A percentile compares a stretch with the other conserved stretches of the same genome.
These are phyloP conservation scores for Ips typographus DNA, from an alignment of 1,140 invertebrate genomes.

Conservation along the genomic window DNA sequence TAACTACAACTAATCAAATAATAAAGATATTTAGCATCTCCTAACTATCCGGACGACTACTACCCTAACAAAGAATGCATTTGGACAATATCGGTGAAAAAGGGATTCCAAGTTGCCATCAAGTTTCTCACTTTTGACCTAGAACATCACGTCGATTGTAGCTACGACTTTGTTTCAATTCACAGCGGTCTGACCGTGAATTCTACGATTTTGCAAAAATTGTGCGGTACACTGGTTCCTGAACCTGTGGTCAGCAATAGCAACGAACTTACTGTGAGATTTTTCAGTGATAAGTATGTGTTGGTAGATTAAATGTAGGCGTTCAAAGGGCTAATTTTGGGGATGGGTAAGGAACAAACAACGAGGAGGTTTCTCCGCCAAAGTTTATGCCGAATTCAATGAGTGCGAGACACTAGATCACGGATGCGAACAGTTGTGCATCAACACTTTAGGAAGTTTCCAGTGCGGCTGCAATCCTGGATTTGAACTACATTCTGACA, in stretches of 20 bases:
- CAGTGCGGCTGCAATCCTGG: slow-evolving; percentile 93
- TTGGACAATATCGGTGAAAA: slow-evolving; percentile 90
- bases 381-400: slow-evolving; percentile 94
- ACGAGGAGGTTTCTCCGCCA: slow-evolving; percentile 92
- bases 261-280: slow-evolving; percentile 90
- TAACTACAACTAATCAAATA: slow-evolving; percentile 60
- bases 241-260: slow-evolving; percentile 81
- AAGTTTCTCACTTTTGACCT: slow-evolving; percentile 85
- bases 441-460: slow-evolving; percentile 93
- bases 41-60: slow-evolving; percentile 97
- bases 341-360: slow-evolving; percentile 55
- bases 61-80: slow-evolving; percentile 93
- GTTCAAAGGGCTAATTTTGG: too few relatives aligned
- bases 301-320: too few relatives aligned
- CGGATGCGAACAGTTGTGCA: slow-evolving; percentile 94
- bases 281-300: slow-evolving; percentile 90
- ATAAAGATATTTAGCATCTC: slow-evolving; percentile 85
- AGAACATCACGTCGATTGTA: slow-evolving; percentile 96
- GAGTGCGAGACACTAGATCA: slow-evolving; percentile 86
- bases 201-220: slow-evolving; percentile 82
- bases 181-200: slow-evolving; percentile 75
- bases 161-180: slow-evolving; percentile 94
- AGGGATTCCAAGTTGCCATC: slow-evolving; percentile 79
- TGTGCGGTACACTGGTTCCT: slow-evolving; percentile 93
- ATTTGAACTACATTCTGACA: slow-evolving; percentile 94